These are phyloP conservation scores for Centrocercus urophasianus DNA, from an alignment of 2,113 vertebrate genomes.

Conservation along the genomic window DNA sequence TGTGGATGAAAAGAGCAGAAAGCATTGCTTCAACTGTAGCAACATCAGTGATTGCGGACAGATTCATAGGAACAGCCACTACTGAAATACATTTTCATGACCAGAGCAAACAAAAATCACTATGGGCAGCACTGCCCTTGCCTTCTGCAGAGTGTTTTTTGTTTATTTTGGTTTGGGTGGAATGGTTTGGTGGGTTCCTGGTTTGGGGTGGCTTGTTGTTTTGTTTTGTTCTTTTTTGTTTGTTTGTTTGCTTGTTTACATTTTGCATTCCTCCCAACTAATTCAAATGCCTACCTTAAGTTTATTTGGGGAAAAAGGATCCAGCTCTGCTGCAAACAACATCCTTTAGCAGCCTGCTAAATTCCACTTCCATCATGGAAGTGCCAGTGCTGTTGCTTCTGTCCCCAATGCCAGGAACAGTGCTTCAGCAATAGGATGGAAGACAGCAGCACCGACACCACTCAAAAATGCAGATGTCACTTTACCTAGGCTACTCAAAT, in stretches of 20 bases:
- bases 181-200: background rate
- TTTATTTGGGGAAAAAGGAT: background rate
- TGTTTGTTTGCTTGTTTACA: background rate
- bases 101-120: background rate
- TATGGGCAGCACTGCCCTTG: background rate
- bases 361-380: background rate
- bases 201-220: background rate
- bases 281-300: background rate
- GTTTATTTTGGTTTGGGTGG: background rate
- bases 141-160: background rate
- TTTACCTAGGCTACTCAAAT: background rate
- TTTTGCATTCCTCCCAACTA: background rate
- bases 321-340: background rate
- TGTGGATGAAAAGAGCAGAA: background rate
- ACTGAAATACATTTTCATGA: background rate
- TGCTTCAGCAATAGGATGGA: background rate
- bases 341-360: background rate
- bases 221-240: background rate
- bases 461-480: background rate
- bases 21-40: background rate
- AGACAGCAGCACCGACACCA: background rate
- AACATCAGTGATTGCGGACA: background rate
- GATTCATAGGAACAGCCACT: background rate
- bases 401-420: too few relatives aligned
- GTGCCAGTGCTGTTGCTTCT: background rate